Conservation (phyloP, 2,888 invertebrate species). For the Labia minor region DNA sequence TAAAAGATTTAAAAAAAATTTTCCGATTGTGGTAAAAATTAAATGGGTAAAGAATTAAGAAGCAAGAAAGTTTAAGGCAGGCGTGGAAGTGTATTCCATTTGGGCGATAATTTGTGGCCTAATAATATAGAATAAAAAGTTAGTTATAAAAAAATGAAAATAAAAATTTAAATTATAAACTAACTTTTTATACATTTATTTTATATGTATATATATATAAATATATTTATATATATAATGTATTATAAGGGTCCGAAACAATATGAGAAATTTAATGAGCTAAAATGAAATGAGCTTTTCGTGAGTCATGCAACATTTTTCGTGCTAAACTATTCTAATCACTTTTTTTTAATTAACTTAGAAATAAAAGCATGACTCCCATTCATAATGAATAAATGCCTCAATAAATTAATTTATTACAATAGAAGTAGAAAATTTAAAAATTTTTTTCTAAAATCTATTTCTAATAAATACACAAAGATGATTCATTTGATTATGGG, state of each 20-base stretch:
- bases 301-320: neutral
- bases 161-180: too few species aligned
- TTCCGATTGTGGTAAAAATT: constrained; percentile 3
- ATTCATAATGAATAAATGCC: constrained; percentile 4
- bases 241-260: too few species aligned
- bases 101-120: neutral
- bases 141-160: neutral
- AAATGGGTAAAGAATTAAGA: neutral
- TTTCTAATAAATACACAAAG: constrained; percentile 1
- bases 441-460: constrained; percentile 7
- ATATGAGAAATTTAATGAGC: too few species aligned
- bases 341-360: neutral
- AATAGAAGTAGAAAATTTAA: constrained; percentile 6
- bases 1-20: neutral
- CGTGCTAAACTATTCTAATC: neutral
- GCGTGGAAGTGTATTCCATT: neutral
- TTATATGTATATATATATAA: too few species aligned
- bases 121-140: neutral
- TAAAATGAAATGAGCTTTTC: neutral
- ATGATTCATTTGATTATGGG: neutral
- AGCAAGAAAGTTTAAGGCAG: neutral
- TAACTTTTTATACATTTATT: too few species aligned
- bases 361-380: neutral
- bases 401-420: neutral
- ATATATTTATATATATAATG: too few species aligned